Evolutionary conservation across 2,888 invertebrate species (phyloP).

Genomic region (Eremobia ochroleuca): DNA sequence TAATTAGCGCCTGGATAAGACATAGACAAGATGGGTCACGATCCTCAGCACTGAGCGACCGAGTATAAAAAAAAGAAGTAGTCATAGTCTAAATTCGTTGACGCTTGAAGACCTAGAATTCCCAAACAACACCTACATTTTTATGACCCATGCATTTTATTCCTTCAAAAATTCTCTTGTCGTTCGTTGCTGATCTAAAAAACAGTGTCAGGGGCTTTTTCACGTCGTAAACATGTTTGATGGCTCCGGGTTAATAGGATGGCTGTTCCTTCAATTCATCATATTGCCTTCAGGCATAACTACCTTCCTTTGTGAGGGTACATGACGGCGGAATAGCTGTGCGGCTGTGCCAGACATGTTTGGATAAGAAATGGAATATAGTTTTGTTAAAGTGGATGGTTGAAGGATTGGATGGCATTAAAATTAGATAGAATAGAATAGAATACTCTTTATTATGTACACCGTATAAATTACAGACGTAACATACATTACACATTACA

Average conservation of each 20-base stretch:
- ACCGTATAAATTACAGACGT: too few species aligned
- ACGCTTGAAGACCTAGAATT: slow-evolving; percentile 10
- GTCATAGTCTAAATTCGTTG: not conserved
- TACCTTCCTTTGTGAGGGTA: slow-evolving; percentile 43
- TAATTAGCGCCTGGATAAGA: not conserved
- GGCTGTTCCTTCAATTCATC: slow-evolving; percentile 53
- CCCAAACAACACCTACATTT: slow-evolving; percentile 11
- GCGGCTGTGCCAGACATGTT: slow-evolving; percentile 39
- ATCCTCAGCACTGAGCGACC: not conserved
- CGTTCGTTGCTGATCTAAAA: slow-evolving; percentile 41
- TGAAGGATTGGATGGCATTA: not conserved
- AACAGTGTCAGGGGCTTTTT: slow-evolving; percentile 52
- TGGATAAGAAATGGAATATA: slow-evolving; percentile 3
- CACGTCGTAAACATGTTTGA: slow-evolving; percentile 59
- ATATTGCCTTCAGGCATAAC: slow-evolving; percentile 47
- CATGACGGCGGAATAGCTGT: slow-evolving; percentile 3
- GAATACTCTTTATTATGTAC: too few species aligned
- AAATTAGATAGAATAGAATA: not conserved
- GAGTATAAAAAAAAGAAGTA: not conserved
- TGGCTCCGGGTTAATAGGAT: slow-evolving; percentile 59
- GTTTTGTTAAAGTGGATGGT: not conserved
- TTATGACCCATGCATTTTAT: slow-evolving; percentile 28
- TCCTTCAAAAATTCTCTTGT: slow-evolving; percentile 19
- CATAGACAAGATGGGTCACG: not conserved
- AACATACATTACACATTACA: too few species aligned